Evolutionary conservation across 2,797 vertebrate species (phyloP), one percentile per base, ranked within the genome.

Genomic region (Euphonia xanthogaster): DNA sequence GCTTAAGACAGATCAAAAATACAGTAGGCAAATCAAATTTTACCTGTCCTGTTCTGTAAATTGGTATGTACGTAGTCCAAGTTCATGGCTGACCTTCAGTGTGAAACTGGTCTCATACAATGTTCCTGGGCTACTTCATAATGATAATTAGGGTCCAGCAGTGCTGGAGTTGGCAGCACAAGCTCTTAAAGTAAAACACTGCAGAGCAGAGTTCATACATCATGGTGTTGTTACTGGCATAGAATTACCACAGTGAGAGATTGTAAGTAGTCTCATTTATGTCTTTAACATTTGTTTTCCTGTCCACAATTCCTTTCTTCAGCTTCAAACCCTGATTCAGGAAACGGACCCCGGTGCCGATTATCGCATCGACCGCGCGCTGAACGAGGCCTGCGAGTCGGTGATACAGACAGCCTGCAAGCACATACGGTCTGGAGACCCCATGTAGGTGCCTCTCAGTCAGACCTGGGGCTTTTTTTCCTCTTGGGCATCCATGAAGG

Each of bases 341-440:
- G 99, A 99, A 89, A 99, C 99, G 0, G 99, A 99, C 95, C 99
- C 99, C 0, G 99, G 99, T 31, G 98, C 99, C 0, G 99, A 99
- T 97, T 99, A 99, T 79, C 99, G 99, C 63, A 99, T 99, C 3
- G 99, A 99, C 93, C 98, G 99, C 6, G 99, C 99, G 2, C 97
- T 99, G 73, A 99, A 99, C 12, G 99, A 99, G 96, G 99, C 99
- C 86, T 99, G 99, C 0, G 99, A 99, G 81, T 99, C 99, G 0
- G 99, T 99, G 89, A 99, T 99, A 93, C 99, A 99, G 98, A 99
- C 99, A 0, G 99, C 99, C 95, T 99, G 99, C 98, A 99, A 99
- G 94, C 99, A 99, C 97, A 99, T 99, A 91, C 98, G 99, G 25
- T 99, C 97, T 0, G 99, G 99, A 93, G 99, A 99, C 95, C 99